Percentiles rank a stretch among this genome's conserved stretches.
Evolutionary conservation across 2,113 vertebrate genomes (phyloP).

Genomic region (Mugil cephalus): DNA sequence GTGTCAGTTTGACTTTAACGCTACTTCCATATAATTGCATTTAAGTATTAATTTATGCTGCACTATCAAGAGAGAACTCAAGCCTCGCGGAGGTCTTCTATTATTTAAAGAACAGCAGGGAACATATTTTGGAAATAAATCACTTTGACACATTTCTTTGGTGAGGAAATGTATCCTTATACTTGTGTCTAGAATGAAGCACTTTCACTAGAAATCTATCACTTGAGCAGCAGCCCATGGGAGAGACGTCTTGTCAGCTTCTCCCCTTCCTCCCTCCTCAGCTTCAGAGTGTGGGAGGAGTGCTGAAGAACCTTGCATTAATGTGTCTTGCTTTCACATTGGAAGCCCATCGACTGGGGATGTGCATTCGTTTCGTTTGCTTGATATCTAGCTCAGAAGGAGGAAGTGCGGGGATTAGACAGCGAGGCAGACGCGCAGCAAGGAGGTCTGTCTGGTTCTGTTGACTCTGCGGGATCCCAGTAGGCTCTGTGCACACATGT

Average conservation of each 20-base stretch:
- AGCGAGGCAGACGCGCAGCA: conserved; percentile 46
- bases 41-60: conserved; percentile 42
- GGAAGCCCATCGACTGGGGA: conserved; percentile 62
- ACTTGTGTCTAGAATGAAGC: conserved; percentile 37
- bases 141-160: conserved; percentile 60
- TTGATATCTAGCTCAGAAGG: conserved; percentile 64
- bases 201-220: conserved; percentile 60
- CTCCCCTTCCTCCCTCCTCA: conserved; percentile 20
- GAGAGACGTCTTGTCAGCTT: conserved; percentile 52
- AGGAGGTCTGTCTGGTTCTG: conserved; percentile 60
- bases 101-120: conserved; percentile 58
- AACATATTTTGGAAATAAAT: conserved; percentile 45
- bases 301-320: conserved; percentile 42
- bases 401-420: conserved; percentile 60
- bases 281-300: conserved; percentile 48
- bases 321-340: conserved; percentile 64
- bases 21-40: conserved; percentile 35
- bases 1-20: not conserved
- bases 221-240: conserved; percentile 58
- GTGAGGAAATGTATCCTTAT: conserved; percentile 53
- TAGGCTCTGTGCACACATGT: conserved; percentile 48
- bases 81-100: conserved; percentile 16
- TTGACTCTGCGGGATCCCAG: conserved; percentile 60
- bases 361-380: conserved; percentile 71
- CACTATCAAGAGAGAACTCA: conserved; percentile 15